A percentile compares a stretch with the other conserved stretches of the same genome.
Evolutionary conservation across 2,113 vertebrate species (phyloP).

Genomic region (Microcebus ravelobensis): DNA sequence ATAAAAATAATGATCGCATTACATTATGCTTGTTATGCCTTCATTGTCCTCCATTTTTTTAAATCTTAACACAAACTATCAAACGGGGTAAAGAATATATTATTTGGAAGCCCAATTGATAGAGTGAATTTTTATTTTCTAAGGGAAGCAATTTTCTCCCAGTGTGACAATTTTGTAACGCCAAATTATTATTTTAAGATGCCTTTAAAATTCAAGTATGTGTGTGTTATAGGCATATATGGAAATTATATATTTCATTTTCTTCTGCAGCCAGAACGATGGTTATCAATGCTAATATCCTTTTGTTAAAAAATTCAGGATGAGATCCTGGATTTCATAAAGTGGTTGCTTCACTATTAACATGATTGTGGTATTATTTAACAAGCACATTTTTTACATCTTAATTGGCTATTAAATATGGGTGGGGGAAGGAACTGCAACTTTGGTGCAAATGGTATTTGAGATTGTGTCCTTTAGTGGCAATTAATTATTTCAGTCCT

Average conservation of each 20-base stretch:
- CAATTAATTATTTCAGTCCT: conserved; percentile 73
- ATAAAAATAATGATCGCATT: not conserved
- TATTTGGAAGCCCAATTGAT: not conserved
- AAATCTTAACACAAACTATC: not conserved
- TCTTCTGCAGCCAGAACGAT: conserved; percentile 12
- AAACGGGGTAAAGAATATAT: not conserved
- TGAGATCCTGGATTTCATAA: not conserved
- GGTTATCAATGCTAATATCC: conserved; percentile 11
- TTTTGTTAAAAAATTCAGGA: conserved; percentile 33
- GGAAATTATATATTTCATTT: conserved; percentile 52
- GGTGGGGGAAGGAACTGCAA: not conserved
- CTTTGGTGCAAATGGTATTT: conserved; percentile 66
- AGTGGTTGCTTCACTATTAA: conserved; percentile 16
- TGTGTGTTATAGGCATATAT: not conserved
- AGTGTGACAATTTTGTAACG: not conserved
- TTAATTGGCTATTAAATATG: conserved; percentile 65
- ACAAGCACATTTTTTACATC: conserved; percentile 45
- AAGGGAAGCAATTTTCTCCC: conserved; percentile 20
- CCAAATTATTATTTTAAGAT: conserved; percentile 37
- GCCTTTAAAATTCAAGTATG: conserved; percentile 17
- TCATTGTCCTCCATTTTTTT: not conserved
- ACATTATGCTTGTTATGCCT: not conserved
- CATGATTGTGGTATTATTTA: conserved; percentile 41
- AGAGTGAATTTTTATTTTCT: not conserved
- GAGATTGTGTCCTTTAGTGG: conserved; percentile 52